Base-by-base conservation (phyloP, 2,113 vertebrate species). In the Struthio camelus region DNA sequence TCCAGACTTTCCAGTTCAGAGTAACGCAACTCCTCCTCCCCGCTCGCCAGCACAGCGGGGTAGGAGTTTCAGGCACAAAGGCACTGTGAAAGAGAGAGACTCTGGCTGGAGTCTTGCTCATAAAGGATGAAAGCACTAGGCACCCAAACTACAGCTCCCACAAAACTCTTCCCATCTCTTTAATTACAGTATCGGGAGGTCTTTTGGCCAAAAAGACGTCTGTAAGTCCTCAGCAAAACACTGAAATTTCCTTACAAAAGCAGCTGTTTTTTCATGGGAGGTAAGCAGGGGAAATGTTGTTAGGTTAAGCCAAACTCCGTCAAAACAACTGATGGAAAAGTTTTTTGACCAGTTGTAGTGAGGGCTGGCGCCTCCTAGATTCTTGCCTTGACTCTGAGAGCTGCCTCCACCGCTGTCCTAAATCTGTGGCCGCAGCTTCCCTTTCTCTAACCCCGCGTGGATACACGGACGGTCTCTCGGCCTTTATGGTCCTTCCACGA, bases 1-100 rank as follows among this genome's bases (percentile, higher is more conserved):
- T 93, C 92, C 64, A 93, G n/a, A 85, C 70, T 75, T 91, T 95
- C 50, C 67, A 64, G 42, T 80, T 82, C 32, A 66, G 67, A 51
- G 66, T 66, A 93, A 93, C 42, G 9, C 46, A 87, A 62, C 58
- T 81, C 51, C 9, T 83, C 65, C 64, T 81, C 25, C 53, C 77
- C 24, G 11, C 48, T 51, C 12, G 11, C 16, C 46, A 51, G 75
- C 72, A 46, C 86, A 61, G 20, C 64, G 36, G 56, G 56, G 56
- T 7, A 81, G 79, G 59, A 89, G 15, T 85, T 94, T 92, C 51
- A 90, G 46, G 70, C 16, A 85, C 44, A 85, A 80, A 87, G 17
- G 4, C 14, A 48, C 64, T 54, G 81, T 76, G 81, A 85, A 87
- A 89, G 53, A 82, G 12, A 84, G 84, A 70, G 12, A 40, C 4